Conservation (phyloP, 1,140 invertebrate species). For the Gonatopus flavifemur region DNA sequence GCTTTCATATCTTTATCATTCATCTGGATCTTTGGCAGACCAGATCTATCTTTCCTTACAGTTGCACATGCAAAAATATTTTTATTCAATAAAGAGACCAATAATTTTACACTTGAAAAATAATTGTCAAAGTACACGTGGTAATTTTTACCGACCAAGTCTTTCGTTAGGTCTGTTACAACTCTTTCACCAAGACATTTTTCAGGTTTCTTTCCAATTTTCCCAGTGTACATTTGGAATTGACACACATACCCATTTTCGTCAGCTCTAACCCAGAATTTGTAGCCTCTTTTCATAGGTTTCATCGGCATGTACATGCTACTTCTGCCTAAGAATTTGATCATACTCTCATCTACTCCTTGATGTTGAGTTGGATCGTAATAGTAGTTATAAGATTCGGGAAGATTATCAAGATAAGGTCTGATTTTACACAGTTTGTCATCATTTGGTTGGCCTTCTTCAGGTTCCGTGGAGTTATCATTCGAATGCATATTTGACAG, state of each 20-base stretch:
- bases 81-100: conserved; percentile 15
- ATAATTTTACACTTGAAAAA: conserved; percentile 22
- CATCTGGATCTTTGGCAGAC: conserved; percentile 21
- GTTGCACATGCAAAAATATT: conserved; percentile 29
- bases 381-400: conserved; percentile 11
- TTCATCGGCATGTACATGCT: conserved; percentile 11
- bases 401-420: conserved; percentile 34
- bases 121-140: conserved; percentile 28
- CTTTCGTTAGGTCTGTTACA: conserved; percentile 22
- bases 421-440: conserved; percentile 50
- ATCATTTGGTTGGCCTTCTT: conserved; percentile 33
- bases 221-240: conserved; percentile 11
- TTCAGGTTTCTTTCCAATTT: conserved; percentile 15
- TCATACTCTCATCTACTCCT: conserved; percentile 18
- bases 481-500: too few relatives aligned
- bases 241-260: conserved; percentile 4
- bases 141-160: conserved; percentile 21
- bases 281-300: conserved; percentile 22
- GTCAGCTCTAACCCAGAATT: conserved; percentile 14
- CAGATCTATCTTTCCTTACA: conserved; percentile 20
- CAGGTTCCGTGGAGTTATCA: too few relatives aligned
- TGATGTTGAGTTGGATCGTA: neutral
- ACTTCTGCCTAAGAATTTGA: conserved; percentile 11
- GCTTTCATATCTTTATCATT: conserved; percentile 21
- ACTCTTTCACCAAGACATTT: conserved; percentile 24